These are phyloP conservation scores for Oncorhynchus mykiss DNA, from an alignment of 2,113 vertebrate genomes.

Conservation along the genomic window DNA sequence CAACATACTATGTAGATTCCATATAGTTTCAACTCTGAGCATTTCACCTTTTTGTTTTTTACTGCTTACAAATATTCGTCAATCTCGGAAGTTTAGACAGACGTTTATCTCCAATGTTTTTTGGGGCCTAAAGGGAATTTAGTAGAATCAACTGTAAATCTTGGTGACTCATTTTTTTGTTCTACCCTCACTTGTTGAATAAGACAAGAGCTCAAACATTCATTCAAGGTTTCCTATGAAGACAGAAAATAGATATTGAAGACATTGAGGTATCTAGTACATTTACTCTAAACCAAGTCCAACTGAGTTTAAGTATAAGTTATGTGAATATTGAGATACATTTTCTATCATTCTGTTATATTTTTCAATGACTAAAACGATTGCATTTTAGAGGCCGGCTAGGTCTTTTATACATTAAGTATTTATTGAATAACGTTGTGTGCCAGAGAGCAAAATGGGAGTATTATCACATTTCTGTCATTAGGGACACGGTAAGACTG, in stretches of 20 bases:
- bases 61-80: not conserved
- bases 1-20: not conserved
- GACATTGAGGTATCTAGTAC: not conserved
- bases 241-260: no score
- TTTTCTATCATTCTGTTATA: not conserved
- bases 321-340: not conserved
- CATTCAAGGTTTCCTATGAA: no score
- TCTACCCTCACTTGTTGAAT: no score
- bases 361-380: not conserved
- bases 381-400: not conserved
- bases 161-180: not conserved
- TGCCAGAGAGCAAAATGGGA: not conserved
- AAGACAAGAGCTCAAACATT: no score
- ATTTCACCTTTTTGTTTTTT: not conserved
- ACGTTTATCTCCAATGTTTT: not conserved
- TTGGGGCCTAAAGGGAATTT: not conserved
- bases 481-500: not conserved
- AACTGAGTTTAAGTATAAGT: not conserved
- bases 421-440: conserved; percentile 2
- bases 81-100: not conserved
- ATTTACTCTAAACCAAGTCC: not conserved
- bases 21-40: not conserved
- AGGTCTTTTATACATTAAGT: not conserved
- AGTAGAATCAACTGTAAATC: not conserved
- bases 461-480: not conserved